Evolutionary conservation across 2,888 invertebrate genomes (phyloP).

Genomic region (Spisula subtruncata): DNA sequence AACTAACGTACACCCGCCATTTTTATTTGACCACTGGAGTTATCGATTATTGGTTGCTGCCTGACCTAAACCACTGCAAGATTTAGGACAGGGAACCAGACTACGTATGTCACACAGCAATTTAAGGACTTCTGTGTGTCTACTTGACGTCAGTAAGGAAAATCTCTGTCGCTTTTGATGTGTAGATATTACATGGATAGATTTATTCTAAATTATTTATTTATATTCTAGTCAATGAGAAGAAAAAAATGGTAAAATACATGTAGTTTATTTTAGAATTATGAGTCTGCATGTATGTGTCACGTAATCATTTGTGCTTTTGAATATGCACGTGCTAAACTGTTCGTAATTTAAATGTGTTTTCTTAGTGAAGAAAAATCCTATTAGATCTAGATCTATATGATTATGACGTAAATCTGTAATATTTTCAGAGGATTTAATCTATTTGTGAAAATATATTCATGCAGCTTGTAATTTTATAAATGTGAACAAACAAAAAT

Average conservation of each 20-base stretch:
- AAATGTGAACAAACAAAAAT: neutral
- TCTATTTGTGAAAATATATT: neutral
- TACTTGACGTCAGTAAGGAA: neutral
- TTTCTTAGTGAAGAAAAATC: constrained; percentile 11
- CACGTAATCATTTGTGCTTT: constrained; percentile 22
- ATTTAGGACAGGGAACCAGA: too few species aligned
- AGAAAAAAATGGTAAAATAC: constrained; percentile 20
- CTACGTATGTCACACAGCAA: neutral
- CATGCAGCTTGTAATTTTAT: neutral
- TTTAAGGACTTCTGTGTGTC: neutral
- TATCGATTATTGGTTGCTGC: too few species aligned
- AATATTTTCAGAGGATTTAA: neutral
- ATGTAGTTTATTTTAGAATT: neutral
- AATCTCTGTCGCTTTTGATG: neutral
- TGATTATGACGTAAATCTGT: neutral
- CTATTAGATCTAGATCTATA: too few species aligned
- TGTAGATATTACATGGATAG: constrained; percentile 21
- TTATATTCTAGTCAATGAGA: neutral
- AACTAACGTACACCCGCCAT: too few species aligned
- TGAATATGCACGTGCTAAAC: constrained; percentile 7
- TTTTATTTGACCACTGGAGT: too few species aligned
- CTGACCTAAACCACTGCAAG: too few species aligned
- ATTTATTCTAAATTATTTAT: constrained; percentile 18
- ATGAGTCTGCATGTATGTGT: constrained; percentile 2
- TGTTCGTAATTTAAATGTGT: neutral